Conservation (phyloP, 2,797 vertebrate genomes). For the Sitta carolinensis region DNA sequence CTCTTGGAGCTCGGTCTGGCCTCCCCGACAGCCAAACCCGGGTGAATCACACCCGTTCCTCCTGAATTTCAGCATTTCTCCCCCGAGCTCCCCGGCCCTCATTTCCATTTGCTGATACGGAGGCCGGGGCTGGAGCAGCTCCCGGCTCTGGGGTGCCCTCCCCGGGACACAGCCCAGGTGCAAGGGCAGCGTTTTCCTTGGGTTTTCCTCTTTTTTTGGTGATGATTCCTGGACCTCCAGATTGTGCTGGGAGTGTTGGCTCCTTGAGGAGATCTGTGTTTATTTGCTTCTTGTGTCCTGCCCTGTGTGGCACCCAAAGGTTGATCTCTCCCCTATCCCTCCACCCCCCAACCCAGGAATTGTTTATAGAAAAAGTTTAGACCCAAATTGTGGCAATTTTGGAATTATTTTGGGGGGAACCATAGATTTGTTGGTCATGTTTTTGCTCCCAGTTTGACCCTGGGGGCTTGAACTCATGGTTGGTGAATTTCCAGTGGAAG, state of each 20-base stretch:
- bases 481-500: neutral
- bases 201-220: rapidly evolving
- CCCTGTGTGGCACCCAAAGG: neutral
- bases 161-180: neutral
- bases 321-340: neutral
- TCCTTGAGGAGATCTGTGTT: neutral
- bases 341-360: neutral
- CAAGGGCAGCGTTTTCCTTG: neutral
- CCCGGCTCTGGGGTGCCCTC: neutral
- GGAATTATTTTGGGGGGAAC: neutral
- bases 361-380: neutral
- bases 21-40: neutral
- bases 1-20: neutral
- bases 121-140: neutral
- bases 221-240: neutral
- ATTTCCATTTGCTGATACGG: neutral
- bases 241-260: neutral
- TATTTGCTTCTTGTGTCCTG: neutral
- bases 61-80: neutral
- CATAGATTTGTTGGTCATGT: neutral
- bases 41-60: slow-evolving; percentile 25
- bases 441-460: neutral
- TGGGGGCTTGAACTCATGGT: neutral
- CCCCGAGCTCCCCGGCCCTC: neutral
- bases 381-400: rapidly evolving